Base-by-base conservation (phyloP, 2,113 vertebrate genomes). In the Corvus cornix region DNA sequence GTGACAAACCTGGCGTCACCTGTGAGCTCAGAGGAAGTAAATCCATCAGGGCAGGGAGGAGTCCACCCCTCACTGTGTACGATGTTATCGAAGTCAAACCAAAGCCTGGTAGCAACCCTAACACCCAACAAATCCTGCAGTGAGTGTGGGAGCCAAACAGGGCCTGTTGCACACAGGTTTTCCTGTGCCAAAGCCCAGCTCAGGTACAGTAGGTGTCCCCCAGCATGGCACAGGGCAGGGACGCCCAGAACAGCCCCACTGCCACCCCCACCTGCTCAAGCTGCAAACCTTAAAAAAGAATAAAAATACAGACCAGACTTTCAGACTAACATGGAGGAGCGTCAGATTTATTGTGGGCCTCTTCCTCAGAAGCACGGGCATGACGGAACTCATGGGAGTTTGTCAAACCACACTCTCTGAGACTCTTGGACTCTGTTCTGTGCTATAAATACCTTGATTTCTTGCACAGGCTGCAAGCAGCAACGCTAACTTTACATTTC, bases 181-280 rank as follows among this genome's bases (percentile, higher is more conserved):
- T 41, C 41, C 49, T 11, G 28, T 3, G n/a, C 53, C 53, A 59
- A 60, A 90, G 46, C 22, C 35, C 2, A 37, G 79, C 69, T 70
- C 53, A 37, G 22, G 67, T 31, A 24, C 49, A 14, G 39, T 0
- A 33, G 39, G 30, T 30, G 24, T 24, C 13, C 20, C 41, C 37
- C n/a, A 82, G 37, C 41, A 66, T 5, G 4, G 43, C 43, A 55
- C 37, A 11, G 1, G 3, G 12, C 31, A 49, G 0, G 0, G 43
- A 55, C 33, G 16, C 16, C 60, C 41, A 7, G 48, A 26, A 11
- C 0, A 2, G 49, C 35, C 37, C 39, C 22, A 5, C 41, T 20
- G 48, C 49, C 76, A 72, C 6, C 56, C 64, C 4, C 24, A 60
- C n/a, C 53, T 31, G 41, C 48, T 48, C 79, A 16, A 63, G 11